Evolutionary conservation across 2,797 vertebrate species (phyloP), one percentile per base, ranked within the genome.

Genomic region (Peromyscus attwateri): DNA sequence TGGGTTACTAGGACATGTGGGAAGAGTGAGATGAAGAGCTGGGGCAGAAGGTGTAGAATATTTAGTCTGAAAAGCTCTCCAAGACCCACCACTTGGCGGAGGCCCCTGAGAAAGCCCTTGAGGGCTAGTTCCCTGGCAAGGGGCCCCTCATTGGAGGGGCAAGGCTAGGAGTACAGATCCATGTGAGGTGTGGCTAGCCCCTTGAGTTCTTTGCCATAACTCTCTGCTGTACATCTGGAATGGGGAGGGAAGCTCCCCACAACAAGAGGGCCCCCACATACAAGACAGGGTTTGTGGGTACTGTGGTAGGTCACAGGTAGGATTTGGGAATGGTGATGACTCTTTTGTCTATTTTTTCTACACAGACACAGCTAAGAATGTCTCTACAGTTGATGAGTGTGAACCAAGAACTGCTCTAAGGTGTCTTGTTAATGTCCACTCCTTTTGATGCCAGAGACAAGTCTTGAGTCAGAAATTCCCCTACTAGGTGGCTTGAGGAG

Each of bases 11-110:
- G 21, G 5, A 6, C 16, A 2, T 62, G n/a, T 37, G 29, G 14
- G 40, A 92, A 29, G 60, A 82, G 27, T 17, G 7, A 10, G 16
- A 21, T 0, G 8, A 19, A n/a, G 29, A 76, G 21, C 11, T 89
- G 37, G n/a, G 55, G 9, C 27, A 34, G 66, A 70, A 49, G 46
- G 57, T 83, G 12, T 52, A 7, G 37, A 31, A 40, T 77, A 34
- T 11, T 23, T 71, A 91, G n/a, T 80, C 76, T 40, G 75, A 68
- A 88, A 73, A 77, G 14, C 34, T 85, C 60, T 94, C 87, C 13
- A 37, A 49, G 37, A 60, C 31, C 57, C 16, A n/a, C 23, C 10
- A 25, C 25, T 62, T 70, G 19, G 84, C 19, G 62, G n/a, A 87
- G 31, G 34, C 46, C 8, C 13, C 64, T 31, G 17, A 75, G 87